These are phyloP conservation scores for Myocastor coypus DNA, from an alignment of 2,113 vertebrate species.

Conservation along the genomic window DNA sequence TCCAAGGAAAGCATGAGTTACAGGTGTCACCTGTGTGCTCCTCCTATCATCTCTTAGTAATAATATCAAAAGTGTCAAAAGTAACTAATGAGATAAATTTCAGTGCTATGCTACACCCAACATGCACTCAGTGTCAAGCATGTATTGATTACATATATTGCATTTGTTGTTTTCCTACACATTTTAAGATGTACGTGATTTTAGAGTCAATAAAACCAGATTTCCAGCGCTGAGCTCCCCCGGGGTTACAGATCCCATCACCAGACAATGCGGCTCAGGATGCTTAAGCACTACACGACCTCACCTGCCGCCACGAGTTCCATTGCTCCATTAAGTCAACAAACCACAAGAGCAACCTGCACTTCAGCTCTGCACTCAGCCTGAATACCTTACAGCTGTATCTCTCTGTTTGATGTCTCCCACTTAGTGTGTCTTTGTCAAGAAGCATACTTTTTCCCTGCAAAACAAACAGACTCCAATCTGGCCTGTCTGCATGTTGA, in stretches of 20 bases:
- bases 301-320: background rate
- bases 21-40: background rate
- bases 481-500: background rate
- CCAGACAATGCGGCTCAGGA: background rate
- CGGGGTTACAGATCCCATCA: background rate
- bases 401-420: background rate
- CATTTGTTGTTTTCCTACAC: background rate
- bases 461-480: background rate
- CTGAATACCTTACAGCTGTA: background rate
- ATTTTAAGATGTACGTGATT: background rate
- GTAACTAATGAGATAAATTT: background rate
- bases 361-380: background rate
- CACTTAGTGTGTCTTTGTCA: background rate
- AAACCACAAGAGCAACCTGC: background rate
- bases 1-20: background rate
- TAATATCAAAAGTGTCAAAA: conserved; percentile 8
- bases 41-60: background rate
- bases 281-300: background rate
- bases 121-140: background rate
- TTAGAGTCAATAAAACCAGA: background rate
- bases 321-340: background rate
- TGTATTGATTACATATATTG: background rate
- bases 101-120: background rate
- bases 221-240: background rate
- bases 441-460: background rate